Evolutionary conservation across 2,113 vertebrate species (phyloP), one percentile per base, ranked within the genome.

Genomic region (Equus quagga): DNA sequence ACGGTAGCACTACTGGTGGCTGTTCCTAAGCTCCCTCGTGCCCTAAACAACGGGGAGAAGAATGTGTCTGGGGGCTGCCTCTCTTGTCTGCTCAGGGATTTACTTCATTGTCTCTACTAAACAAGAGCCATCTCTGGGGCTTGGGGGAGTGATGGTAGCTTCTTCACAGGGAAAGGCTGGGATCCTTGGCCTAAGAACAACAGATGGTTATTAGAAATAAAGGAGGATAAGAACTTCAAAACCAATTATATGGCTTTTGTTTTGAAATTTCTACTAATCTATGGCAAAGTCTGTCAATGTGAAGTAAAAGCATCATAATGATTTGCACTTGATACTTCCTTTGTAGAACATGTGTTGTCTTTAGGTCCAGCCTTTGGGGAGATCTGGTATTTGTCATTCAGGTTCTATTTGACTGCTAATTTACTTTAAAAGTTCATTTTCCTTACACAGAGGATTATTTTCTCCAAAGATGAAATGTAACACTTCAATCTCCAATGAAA

Each of bases 371-470:
- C 8, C 8, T 91, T 44, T 78, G 28, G 18, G 36, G 51, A 83
- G 62, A 70, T 15, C 72, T 46, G 4, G 1, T 79, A 13, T 70
- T 96, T 97, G 56, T 49, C 73, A 60, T 82, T 88, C 33, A n/a
- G 26, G n/a, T 83, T 93, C 89, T 73, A 26, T 33, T 80, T 94
- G 41, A 67, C 49, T 69, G 15, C 18, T 89, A 60, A 58, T 60
- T 84, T 69, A 44, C 41, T 89, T 79, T 58, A 56, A 92, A 78
- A 83, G 13, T 76, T 80, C 70, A 26, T 44, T 78, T 96, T 85
- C 81, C 60, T 89, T 75, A 31, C 12, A 26, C 13, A 72, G 36
- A 28, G 13, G 65, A 72, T 13, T 82, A 58, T 44, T 91, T 65
- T 82, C 85, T 97, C 23, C 36, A n/a, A 83, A 91, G 19, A 69